phyloP scores from a whole-genome alignment of 1,140 invertebrate species.

The Pemphigus obesinymphae region DNA sequence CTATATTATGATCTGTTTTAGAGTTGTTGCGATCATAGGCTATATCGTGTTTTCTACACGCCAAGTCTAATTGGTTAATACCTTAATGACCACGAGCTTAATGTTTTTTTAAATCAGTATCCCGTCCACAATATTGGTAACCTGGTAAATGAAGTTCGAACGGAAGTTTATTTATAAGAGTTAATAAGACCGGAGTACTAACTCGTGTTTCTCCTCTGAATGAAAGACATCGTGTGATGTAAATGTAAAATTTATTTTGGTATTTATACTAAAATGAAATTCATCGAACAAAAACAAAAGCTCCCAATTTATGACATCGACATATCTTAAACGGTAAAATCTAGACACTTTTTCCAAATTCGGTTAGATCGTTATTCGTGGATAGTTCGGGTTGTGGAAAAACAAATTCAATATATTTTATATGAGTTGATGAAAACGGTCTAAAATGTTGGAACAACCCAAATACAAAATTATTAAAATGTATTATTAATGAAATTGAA shows the following conservation, averaged over 20 bases:
- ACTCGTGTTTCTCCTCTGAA: not conserved
- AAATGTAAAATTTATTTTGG: too few species aligned
- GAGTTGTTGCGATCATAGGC: slow-evolving; percentile 48
- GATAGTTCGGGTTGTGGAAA: too few species aligned
- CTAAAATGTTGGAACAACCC: slow-evolving; percentile 50
- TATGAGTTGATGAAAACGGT: slow-evolving; percentile 49
- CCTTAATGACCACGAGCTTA: slow-evolving; percentile 47
- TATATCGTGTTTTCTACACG: slow-evolving; percentile 53
- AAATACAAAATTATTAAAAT: too few species aligned
- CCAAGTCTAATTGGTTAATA: slow-evolving; percentile 52
- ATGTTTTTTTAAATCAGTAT: slow-evolving; percentile 51
- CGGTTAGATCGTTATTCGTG: too few species aligned
- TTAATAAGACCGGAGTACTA: slow-evolving; percentile 47
- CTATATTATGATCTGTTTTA: slow-evolving; percentile 48
- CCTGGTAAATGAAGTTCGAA: slow-evolving; percentile 52
- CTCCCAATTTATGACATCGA: too few species aligned
- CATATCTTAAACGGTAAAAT: too few species aligned
- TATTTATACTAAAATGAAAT: too few species aligned
- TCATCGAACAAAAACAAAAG: too few species aligned
- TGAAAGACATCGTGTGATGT: not conserved
- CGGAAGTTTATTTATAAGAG: slow-evolving; percentile 51
- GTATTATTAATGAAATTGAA: too few species aligned
- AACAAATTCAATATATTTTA: slow-evolving; percentile 49
- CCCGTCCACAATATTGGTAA: slow-evolving; percentile 53
- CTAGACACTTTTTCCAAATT: slow-evolving; percentile 46